These are phyloP conservation scores for Pocillopora verrucosa DNA, from an alignment of 64 coral and sea anemone genomes.

Conservation along the genomic window DNA sequence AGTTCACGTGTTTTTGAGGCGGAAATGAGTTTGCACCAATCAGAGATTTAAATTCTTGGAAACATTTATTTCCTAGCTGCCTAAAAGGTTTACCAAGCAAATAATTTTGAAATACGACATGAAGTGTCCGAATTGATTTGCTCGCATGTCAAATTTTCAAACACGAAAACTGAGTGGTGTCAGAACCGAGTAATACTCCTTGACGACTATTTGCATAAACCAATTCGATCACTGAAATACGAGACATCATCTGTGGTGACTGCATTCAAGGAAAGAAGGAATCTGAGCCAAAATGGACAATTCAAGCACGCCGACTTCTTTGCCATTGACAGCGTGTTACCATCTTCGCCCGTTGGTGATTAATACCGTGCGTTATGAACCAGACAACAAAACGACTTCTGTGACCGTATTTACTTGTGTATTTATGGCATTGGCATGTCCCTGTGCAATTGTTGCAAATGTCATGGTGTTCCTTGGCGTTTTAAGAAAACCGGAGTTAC, in stretches of 20 bases:
- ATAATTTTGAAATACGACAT: not conserved
- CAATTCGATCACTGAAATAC: not conserved
- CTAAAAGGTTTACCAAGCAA: not conserved
- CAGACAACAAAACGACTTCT: conserved; percentile 1
- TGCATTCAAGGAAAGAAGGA: not conserved
- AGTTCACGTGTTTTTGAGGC: not conserved
- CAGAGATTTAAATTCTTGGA: not conserved
- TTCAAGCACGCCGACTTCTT: too few relatives aligned
- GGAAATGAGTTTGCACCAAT: not conserved
- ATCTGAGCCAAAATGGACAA: too few relatives aligned
- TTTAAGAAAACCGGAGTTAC: conserved; percentile 71
- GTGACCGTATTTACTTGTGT: conserved; percentile 67
- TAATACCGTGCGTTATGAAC: conserved; percentile 52
- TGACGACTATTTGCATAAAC: not conserved
- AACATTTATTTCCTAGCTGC: not conserved
- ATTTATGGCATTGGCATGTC: conserved; percentile 64
- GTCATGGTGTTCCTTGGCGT: conserved; percentile 73
- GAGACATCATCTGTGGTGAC: not conserved
- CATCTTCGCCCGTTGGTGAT: conserved; percentile 41
- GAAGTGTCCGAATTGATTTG: not conserved
- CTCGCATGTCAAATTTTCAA: not conserved
- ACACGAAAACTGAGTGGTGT: not conserved
- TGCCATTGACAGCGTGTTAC: not conserved
- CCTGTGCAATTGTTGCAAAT: conserved; percentile 53
- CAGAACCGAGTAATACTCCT: not conserved